phyloP scores from a whole-genome alignment of 2,888 invertebrate species.

The Eupithecia subfuscata region DNA sequence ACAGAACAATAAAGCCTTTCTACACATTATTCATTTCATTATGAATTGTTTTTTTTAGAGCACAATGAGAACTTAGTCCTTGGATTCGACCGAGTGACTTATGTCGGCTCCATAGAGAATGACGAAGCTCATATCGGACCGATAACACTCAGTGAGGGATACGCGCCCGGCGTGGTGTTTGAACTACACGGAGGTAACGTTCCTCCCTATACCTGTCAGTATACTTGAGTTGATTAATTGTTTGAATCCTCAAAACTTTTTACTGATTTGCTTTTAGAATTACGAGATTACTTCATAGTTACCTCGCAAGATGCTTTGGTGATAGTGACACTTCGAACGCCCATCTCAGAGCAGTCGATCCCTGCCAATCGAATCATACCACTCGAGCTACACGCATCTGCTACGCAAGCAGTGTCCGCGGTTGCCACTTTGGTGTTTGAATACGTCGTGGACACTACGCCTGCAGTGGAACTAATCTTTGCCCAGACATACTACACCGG shows the following conservation, averaged over 20 bases:
- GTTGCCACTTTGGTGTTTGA: conserved; percentile 52
- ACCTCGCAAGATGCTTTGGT: conserved; percentile 23
- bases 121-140: conserved; percentile 38
- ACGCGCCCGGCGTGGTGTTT: conserved; percentile 46
- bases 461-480: conserved; percentile 35
- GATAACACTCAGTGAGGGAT: conserved; percentile 51
- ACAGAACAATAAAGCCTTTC: background rate
- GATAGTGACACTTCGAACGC: conserved; percentile 22
- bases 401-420: conserved; percentile 45
- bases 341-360: conserved; percentile 49
- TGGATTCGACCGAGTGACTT: conserved; percentile 47
- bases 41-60: conserved; percentile 8
- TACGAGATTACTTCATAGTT: conserved; percentile 24
- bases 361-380: conserved; percentile 48
- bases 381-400: conserved; percentile 50
- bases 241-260: background rate
- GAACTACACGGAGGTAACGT: conserved; percentile 49
- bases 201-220: background rate
- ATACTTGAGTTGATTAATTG: background rate
- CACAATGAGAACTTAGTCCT: conserved; percentile 36
- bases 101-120: conserved; percentile 48
- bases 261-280: conserved; percentile 21
- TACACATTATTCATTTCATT: background rate
- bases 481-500: conserved; percentile 50
- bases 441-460: conserved; percentile 26